Evolutionary conservation across 2,797 vertebrate genomes (phyloP).

Genomic region (Lepilemur septentrionalis): DNA sequence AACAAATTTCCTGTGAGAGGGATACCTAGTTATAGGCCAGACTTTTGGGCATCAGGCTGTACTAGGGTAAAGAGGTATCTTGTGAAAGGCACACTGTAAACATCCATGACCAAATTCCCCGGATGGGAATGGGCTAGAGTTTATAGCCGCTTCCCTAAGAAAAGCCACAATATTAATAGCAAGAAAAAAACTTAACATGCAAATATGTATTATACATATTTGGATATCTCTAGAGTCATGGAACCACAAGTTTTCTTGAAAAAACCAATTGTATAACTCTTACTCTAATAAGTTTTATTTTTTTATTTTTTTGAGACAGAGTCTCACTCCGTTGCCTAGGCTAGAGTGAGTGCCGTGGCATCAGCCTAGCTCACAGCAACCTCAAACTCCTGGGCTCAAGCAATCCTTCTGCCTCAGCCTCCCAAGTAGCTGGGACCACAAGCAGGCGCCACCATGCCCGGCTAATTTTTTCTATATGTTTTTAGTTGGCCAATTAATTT

Average conservation of each 20-base stretch:
- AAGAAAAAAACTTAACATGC: background rate
- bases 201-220: background rate
- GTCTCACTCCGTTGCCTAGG: too few relatives aligned
- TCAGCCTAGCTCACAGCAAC: too few relatives aligned
- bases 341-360: too few relatives aligned
- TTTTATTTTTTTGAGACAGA: too few relatives aligned
- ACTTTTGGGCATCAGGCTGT: background rate
- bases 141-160: background rate
- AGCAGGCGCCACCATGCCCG: too few relatives aligned
- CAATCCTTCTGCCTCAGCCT: too few relatives aligned
- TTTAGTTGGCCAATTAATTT: too few relatives aligned
- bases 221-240: background rate
- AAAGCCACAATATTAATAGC: background rate
- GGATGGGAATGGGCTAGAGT: background rate
- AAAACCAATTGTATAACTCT: background rate
- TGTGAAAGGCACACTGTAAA: background rate
- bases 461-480: too few relatives aligned
- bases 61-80: background rate
- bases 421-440: too few relatives aligned
- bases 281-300: background rate
- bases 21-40: background rate
- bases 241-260: background rate
- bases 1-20: background rate
- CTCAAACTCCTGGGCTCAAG: too few relatives aligned
- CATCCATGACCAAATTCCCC: background rate